Evolutionary conservation across 2,113 vertebrate genomes (phyloP).

Genomic region (Nibea coibor): DNA sequence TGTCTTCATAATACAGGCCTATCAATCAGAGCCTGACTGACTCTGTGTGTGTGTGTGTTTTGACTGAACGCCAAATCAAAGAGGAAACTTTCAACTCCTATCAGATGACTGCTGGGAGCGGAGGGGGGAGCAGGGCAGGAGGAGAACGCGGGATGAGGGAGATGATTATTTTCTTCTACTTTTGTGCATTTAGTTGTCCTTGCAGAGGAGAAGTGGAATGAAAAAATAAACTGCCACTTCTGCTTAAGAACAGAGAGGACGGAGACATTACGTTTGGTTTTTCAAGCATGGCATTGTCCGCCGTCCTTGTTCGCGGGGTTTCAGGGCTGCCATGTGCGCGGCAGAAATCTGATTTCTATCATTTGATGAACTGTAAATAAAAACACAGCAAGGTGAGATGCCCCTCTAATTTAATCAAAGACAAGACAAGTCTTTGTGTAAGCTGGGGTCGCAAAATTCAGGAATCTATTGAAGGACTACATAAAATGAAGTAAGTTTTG

Average conservation of each 20-base stretch:
- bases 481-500: too few species aligned
- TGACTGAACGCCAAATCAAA: conserved; percentile 34
- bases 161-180: background rate
- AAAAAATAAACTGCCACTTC: background rate
- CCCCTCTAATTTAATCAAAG: too few species aligned
- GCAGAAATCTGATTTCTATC: too few species aligned
- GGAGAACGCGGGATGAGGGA: conserved; percentile 39
- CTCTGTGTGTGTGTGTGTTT: background rate
- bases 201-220: background rate
- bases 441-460: too few species aligned
- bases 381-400: too few species aligned
- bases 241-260: background rate
- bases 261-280: background rate
- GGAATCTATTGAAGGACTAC: too few species aligned
- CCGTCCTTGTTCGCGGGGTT: background rate
- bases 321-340: too few species aligned
- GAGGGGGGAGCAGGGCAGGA: conserved; percentile 25
- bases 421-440: too few species aligned
- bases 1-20: conserved; percentile 33
- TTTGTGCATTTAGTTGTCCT: background rate
- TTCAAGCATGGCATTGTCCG: background rate
- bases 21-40: conserved; percentile 42
- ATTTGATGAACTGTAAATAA: too few species aligned
- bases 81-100: conserved; percentile 81
- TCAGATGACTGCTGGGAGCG: conserved; percentile 76